These are phyloP conservation scores for Tanytarsus gracilentus DNA, from an alignment of 2,888 invertebrate genomes.

Conservation along the genomic window DNA sequence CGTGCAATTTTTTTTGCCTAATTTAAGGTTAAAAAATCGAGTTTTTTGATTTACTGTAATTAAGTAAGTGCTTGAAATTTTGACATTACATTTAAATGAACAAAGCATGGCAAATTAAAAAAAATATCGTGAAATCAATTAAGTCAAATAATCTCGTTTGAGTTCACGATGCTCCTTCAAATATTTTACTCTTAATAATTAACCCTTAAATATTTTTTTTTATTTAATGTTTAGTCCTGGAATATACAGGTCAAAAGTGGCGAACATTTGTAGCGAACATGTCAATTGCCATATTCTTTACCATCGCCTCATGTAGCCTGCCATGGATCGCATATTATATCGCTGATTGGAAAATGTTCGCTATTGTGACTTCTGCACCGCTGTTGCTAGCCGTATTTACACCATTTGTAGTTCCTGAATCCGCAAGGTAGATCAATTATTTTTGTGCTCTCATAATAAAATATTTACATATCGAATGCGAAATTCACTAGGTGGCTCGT, in stretches of 20 bases:
- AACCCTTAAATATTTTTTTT: constrained; percentile 25
- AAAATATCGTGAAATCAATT: too few species aligned
- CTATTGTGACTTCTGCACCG: constrained; percentile 71
- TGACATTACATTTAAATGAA: too few species aligned
- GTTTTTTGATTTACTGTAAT: too few species aligned
- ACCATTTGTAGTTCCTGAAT: constrained; percentile 73
- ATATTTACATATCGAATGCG: too few species aligned
- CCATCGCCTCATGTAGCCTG: constrained; percentile 64
- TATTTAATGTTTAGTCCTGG: constrained; percentile 59
- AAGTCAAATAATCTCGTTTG: too few species aligned
- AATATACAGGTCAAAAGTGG: constrained; percentile 85
- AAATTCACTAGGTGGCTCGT: constrained; percentile 66
- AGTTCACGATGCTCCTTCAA: too few species aligned
- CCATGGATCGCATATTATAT: constrained; percentile 79
- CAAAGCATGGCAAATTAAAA: too few species aligned
- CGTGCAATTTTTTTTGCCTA: too few species aligned
- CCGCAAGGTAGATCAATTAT: constrained; percentile 55
- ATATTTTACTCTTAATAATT: too few species aligned
- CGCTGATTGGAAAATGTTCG: constrained; percentile 68
- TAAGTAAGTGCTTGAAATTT: too few species aligned
- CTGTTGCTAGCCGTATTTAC: constrained; percentile 60
- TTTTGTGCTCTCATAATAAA: background rate
- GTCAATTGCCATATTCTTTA: constrained; percentile 84
- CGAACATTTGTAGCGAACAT: constrained; percentile 84
- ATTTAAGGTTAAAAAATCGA: too few species aligned